Base-by-base conservation (phyloP, 2,888 invertebrate species). In the Drosophila emarginata region DNA sequence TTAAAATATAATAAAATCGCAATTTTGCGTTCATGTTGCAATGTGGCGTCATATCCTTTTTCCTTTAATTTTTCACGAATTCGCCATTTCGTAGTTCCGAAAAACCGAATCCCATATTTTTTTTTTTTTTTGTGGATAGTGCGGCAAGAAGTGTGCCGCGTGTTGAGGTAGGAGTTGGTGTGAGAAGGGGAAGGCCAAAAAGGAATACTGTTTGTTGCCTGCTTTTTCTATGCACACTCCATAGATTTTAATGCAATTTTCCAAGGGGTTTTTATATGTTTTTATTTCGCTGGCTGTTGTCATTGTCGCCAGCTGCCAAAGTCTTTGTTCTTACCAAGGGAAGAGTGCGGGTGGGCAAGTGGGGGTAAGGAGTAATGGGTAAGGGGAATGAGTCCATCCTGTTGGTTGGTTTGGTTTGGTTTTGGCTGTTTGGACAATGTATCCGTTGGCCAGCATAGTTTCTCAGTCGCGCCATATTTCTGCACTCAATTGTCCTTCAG, bases 21-120 rank as follows among this genome's bases (percentile, higher is more conserved):
- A 84, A 84, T 84, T 84, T 84, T 88, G 88, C 87, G 84, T 84
- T 84, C 88, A 88, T 84, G 84, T 87, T 84, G 84, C 84, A 84
- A 84, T 84, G 88, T 84, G 84, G 84, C 84, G 84, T 88, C 85
- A 84, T 87, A 84, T 84, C 84, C 88, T 81, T 81, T 82, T 87
- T 84, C 88, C 84, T 87, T 87, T 84, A 88, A 84, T 88, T 84
- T 84, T 84, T 88, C 85, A 81, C 82, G 87, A 88, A 87, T 84
- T 88, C 72, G 87, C 87, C 84, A 88, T 84, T 84, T 84, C 85
- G 77, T 74, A 88, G 87, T 88, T 88, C 84, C 85, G 84, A 77
- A 85, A 64, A 85, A 64, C 80, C 68, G 72, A 78, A 82, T 73
- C 54, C 66, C 40, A 28, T 65, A 53, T 61, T 61, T 77, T 72